Conservation (phyloP, 2,797 vertebrate species). For the Crenuchus spilurus region DNA sequence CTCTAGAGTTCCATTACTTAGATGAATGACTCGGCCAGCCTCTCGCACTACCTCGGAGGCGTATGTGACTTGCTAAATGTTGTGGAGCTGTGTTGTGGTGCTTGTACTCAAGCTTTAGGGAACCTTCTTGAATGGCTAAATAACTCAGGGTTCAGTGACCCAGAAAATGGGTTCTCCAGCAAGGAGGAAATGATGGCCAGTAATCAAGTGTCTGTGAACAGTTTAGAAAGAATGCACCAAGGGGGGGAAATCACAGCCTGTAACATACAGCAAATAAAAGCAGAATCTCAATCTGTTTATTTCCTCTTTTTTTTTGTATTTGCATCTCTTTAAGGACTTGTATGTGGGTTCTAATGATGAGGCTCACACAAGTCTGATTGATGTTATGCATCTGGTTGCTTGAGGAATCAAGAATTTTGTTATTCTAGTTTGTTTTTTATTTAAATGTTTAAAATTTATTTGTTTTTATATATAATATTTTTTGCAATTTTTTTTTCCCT, state of each 20-base stretch:
- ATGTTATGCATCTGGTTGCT: too few species aligned
- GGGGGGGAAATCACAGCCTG: neutral
- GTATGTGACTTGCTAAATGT: slow-evolving; percentile 1
- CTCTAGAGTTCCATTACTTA: slow-evolving; percentile 19
- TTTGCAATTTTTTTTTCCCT: too few species aligned
- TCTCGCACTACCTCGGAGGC: neutral
- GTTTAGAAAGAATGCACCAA: slow-evolving; percentile 74
- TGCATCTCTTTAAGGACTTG: too few species aligned
- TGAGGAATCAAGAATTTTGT: too few species aligned
- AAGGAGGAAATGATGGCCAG: slow-evolving; percentile 88
- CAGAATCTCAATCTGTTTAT: neutral
- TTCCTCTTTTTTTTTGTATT: too few species aligned
- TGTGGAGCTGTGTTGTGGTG: slow-evolving; percentile 55
- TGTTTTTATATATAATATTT: too few species aligned
- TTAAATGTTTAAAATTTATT: too few species aligned
- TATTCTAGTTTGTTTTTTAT: too few species aligned
- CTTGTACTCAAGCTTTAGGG: slow-evolving; percentile 68
- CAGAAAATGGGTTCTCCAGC: slow-evolving; percentile 88
- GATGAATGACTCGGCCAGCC: slow-evolving; percentile 9
- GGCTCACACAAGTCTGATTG: too few species aligned
- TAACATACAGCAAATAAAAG: neutral
- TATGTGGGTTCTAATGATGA: too few species aligned
- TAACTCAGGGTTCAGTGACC: slow-evolving; percentile 88
- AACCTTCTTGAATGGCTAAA: slow-evolving; percentile 81
- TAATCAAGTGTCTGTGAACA: slow-evolving; percentile 76